A percentile compares a stretch with the other conserved stretches of the same genome.
Conservation (phyloP, 2,888 invertebrate genomes). For the Biston betularia region DNA sequence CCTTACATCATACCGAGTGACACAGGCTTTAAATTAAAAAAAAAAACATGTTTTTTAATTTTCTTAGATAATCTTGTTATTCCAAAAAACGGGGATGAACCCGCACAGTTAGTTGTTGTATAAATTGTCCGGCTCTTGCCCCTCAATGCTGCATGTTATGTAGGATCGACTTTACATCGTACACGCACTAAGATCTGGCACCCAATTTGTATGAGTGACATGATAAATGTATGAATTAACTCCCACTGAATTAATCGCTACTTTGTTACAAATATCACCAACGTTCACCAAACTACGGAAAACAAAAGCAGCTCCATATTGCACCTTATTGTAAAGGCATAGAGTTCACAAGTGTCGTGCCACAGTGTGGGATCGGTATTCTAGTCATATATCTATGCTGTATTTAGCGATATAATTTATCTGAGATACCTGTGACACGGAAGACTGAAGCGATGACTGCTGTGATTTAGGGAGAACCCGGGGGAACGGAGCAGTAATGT, state of each 20-base stretch:
- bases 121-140: neutral
- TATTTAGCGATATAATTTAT: constrained; percentile 42
- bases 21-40: too few species aligned
- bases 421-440: constrained; percentile 34
- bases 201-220: constrained; percentile 54
- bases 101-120: too few species aligned
- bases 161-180: too few species aligned
- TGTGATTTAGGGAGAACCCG: constrained; percentile 13
- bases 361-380: constrained; percentile 17
- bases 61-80: too few species aligned
- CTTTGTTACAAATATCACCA: constrained; percentile 50
- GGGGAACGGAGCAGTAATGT: neutral
- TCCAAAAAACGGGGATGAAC: too few species aligned
- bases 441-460: constrained; percentile 25
- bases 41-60: too few species aligned
- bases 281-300: constrained; percentile 1
- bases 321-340: neutral
- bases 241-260: constrained; percentile 56
- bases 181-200: constrained; percentile 46
- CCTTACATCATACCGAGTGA: too few species aligned
- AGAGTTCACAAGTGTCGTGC: neutral
- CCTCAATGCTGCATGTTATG: too few species aligned
- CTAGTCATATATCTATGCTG: constrained; percentile 30
- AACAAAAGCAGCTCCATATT: constrained; percentile 2
- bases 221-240: constrained; percentile 50